Base-by-base conservation (phyloP, 2,888 invertebrate genomes). In the Acanthosoma haemorrhoidale region DNA sequence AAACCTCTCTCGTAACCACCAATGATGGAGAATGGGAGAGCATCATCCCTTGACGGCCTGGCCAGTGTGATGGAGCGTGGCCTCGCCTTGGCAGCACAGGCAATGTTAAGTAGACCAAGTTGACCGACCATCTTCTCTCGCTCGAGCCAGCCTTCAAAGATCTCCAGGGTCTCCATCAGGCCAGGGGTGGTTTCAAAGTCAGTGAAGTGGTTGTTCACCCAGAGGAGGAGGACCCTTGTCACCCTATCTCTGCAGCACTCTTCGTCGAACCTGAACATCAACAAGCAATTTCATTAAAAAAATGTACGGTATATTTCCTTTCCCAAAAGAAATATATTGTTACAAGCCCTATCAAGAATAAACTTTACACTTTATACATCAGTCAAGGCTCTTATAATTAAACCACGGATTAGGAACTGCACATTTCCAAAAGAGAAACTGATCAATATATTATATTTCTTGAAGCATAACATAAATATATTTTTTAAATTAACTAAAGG, bases 171-270 rank as follows among this genome's bases (percentile, higher is more conserved):
- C 76, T 95, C 94, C 88, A 96, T 95, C 96, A 99, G 96, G 71
- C 88, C 88, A 21, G 94, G 90, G 81, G 96, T 94, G 5, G 92
- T 95, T 83, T 96, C 96, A 81, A 97, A 97, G 79, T 97, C 97
- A 41, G 95, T 95, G 79, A 96, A 97, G 81, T 97, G 96, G 81
- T 96, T 98, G 81, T 97, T 98, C 1, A 98, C 97, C 99, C 99
- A 99, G 9, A 98, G 85, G 51, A 99, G 83, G 9, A 99, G 94
- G 0, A 99, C 96, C 71, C 98, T 84, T 0, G 97, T 96, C 4
- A 97, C 97, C 79, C 95, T 86, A 80, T 94, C 91, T 75, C 90
- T 82, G 32, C 90, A 84, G 72, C 86, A 83, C 5, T 88, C 83
- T 78, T 95, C 93, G 75, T 90, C 88, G 78, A 96, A 96, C 79